These are phyloP conservation scores for Tortricodes alternella DNA, from an alignment of 2,888 invertebrate species.

Conservation along the genomic window DNA sequence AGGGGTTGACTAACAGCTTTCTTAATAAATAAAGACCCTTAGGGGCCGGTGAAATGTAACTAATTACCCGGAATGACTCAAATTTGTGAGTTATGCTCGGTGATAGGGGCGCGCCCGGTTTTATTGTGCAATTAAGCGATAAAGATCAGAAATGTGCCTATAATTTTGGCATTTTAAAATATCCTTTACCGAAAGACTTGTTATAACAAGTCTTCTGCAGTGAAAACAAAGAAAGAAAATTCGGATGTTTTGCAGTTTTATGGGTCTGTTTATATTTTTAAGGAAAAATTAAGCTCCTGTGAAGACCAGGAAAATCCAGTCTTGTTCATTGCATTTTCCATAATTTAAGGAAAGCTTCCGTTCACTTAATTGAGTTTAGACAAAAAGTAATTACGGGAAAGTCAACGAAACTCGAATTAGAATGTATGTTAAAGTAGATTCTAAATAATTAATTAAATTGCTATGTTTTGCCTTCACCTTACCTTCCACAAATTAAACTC, in stretches of 20 bases:
- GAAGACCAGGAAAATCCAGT: no score
- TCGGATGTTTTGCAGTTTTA: no score
- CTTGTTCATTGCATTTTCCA: neutral
- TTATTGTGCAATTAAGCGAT: conserved; percentile 16
- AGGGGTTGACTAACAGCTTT: conserved; percentile 11
- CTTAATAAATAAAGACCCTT: conserved; percentile 27
- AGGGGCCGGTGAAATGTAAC: conserved; percentile 11
- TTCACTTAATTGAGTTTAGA: neutral
- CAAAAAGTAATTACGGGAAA: neutral
- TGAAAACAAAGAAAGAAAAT: no score
- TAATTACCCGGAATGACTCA: conserved; percentile 23
- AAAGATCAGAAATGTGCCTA: conserved; percentile 1
- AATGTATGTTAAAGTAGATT: neutral
- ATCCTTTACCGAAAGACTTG: no score
- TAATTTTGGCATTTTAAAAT: neutral
- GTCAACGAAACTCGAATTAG: neutral
- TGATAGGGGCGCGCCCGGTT: conserved; percentile 2
- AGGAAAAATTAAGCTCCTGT: no score
- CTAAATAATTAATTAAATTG: neutral
- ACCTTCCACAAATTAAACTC: no score
- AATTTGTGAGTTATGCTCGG: conserved; percentile 16
- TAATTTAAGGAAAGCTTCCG: neutral
- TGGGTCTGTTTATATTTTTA: no score
- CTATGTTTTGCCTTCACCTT: no score
- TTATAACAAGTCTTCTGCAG: no score